Evolutionary conservation across 2,797 vertebrate genomes (phyloP).

Genomic region (Nothura maculosa): DNA sequence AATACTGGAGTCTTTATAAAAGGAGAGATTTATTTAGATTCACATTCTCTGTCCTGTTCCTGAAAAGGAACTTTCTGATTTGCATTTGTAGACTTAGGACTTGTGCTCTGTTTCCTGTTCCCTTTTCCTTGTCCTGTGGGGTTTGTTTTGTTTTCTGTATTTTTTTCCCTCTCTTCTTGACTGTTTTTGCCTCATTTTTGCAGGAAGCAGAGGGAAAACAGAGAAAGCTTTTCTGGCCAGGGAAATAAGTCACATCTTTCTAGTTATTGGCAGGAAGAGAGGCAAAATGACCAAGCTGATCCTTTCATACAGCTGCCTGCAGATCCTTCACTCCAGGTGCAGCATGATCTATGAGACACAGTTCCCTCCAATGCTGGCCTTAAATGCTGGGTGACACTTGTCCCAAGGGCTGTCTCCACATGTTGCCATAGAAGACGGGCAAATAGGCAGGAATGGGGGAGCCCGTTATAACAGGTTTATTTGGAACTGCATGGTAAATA

Average conservation of each 20-base stretch:
- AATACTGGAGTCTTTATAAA: background rate
- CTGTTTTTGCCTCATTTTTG: accelerated
- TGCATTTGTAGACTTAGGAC: background rate
- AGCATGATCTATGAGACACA: background rate
- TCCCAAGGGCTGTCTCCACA: background rate
- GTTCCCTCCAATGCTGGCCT: accelerated
- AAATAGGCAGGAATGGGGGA: background rate
- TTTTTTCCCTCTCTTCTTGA: background rate
- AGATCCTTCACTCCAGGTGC: accelerated
- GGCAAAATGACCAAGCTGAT: background rate
- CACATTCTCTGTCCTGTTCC: background rate
- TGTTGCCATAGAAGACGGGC: background rate
- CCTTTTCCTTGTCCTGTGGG: background rate
- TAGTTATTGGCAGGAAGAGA: background rate
- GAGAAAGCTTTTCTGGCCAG: background rate
- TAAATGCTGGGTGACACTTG: accelerated
- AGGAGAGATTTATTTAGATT: background rate
- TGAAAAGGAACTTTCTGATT: background rate
- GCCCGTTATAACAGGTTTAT: background rate
- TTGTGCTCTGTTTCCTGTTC: background rate
- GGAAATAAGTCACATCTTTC: background rate
- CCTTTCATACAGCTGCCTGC: background rate
- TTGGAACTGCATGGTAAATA: background rate
- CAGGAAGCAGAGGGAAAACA: accelerated
- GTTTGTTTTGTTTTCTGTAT: background rate